Evolutionary conservation across 2,113 vertebrate species (phyloP).

Genomic region (Alaudala cheleensis): DNA sequence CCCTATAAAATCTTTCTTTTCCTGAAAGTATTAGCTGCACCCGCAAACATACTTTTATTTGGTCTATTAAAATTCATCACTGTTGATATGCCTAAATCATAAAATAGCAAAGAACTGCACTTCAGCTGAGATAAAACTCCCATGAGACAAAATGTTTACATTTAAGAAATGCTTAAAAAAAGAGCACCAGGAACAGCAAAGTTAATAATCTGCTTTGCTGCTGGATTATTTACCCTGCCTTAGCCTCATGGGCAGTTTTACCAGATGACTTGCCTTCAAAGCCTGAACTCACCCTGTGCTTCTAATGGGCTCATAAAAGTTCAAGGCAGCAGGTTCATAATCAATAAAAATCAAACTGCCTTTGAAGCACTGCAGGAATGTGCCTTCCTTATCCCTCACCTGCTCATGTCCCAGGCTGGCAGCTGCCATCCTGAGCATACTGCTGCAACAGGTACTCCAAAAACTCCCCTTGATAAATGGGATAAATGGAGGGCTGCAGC

Average conservation of each 20-base stretch:
- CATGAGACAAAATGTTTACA: background rate
- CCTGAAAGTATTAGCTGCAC: background rate
- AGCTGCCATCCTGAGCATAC: background rate
- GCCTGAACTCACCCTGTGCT: background rate
- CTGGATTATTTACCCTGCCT: background rate
- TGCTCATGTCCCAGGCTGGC: background rate
- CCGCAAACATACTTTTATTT: background rate
- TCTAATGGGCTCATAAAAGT: background rate
- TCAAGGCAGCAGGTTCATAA: background rate
- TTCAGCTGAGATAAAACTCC: background rate
- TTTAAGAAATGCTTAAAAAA: background rate
- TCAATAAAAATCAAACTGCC: background rate
- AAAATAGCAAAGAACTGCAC: background rate
- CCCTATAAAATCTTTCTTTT: background rate
- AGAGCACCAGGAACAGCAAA: background rate
- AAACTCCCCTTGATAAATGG: background rate
- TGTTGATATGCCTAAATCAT: background rate
- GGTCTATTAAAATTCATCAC: background rate
- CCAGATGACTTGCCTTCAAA: background rate
- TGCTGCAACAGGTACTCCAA: background rate
- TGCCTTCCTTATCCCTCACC: background rate
- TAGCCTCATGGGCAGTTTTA: background rate
- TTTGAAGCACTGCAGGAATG: background rate
- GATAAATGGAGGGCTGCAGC: background rate
- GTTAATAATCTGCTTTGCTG: background rate